A percentile compares a stretch with the other conserved stretches of the same genome.
phyloP scores from a whole-genome alignment of 1,140 invertebrate species.

The Drosophila repletoides region DNA sequence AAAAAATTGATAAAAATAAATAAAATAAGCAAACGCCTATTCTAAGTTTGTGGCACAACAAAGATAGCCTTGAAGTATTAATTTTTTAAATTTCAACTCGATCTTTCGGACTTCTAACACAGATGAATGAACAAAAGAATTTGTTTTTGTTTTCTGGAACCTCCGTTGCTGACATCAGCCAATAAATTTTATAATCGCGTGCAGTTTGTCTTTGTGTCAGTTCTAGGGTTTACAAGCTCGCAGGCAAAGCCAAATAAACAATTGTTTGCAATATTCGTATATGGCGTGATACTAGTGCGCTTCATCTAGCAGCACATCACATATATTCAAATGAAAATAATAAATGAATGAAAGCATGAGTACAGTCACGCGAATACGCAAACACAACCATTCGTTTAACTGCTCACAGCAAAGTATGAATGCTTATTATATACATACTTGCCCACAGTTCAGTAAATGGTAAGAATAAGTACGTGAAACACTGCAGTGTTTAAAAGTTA shows the following conservation, averaged over 20 bases:
- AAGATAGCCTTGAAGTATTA: too few relatives aligned
- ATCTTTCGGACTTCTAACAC: constrained; percentile 1
- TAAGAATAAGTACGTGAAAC: too few relatives aligned
- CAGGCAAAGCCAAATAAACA: constrained; percentile 12
- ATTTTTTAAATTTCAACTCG: too few relatives aligned
- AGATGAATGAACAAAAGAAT: constrained; percentile 22
- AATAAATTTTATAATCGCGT: constrained; percentile 75
- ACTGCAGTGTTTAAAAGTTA: too few relatives aligned
- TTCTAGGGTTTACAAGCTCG: neutral
- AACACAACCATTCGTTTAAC: constrained; percentile 7
- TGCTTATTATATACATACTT: too few relatives aligned
- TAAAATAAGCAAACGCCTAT: neutral
- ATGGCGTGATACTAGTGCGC: neutral
- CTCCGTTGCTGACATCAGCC: constrained; percentile 60
- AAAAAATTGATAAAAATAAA: neutral
- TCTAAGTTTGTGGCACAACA: too few relatives aligned
- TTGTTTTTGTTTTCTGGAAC: constrained; percentile 1
- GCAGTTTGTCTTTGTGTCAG: constrained; percentile 19
- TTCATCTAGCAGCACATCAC: neutral
- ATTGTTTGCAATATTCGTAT: constrained; percentile 12
- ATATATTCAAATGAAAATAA: constrained; percentile 5
- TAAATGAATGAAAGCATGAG: neutral
- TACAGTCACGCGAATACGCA: constrained; percentile 11
- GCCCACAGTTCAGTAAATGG: too few relatives aligned
- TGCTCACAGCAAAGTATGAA: too few relatives aligned